Conservation (phyloP, 2,888 invertebrate species). For the Brachylomia viminalis region DNA sequence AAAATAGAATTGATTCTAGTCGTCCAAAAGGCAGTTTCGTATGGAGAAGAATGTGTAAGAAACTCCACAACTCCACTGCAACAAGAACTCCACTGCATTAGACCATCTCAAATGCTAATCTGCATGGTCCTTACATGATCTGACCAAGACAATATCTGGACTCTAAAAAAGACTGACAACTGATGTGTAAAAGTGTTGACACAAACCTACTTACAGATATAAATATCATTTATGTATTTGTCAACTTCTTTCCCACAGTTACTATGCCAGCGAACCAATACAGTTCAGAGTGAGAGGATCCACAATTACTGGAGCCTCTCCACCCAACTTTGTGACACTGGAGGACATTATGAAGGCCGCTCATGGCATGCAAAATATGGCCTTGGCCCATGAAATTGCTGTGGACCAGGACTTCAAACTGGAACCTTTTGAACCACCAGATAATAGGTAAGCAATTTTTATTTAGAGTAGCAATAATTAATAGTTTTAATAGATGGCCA, state of each 20-base stretch:
- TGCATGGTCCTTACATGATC: no score
- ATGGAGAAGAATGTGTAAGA: no score
- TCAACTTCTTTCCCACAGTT: conserved; percentile 67
- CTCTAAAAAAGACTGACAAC: no score
- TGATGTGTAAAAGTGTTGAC: no score
- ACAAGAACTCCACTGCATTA: no score
- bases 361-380: conserved; percentile 97
- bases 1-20: no score
- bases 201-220: no score
- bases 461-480: background rate
- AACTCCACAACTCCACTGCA: no score
- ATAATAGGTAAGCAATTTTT: conserved; percentile 90
- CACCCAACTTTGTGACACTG: conserved; percentile 95
- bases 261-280: conserved; percentile 85
- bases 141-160: no score
- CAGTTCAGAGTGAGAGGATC: conserved; percentile 91
- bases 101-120: no score
- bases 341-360: conserved; percentile 97
- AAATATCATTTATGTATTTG: background rate
- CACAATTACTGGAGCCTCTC: conserved; percentile 93
- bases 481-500: background rate
- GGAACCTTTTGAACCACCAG: conserved; percentile 94
- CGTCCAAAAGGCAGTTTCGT: no score
- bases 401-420: conserved; percentile 97
- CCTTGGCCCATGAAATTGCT: conserved; percentile 98